Base-by-base conservation (phyloP, 2,888 invertebrate species). In the Lottia gigantea region DNA sequence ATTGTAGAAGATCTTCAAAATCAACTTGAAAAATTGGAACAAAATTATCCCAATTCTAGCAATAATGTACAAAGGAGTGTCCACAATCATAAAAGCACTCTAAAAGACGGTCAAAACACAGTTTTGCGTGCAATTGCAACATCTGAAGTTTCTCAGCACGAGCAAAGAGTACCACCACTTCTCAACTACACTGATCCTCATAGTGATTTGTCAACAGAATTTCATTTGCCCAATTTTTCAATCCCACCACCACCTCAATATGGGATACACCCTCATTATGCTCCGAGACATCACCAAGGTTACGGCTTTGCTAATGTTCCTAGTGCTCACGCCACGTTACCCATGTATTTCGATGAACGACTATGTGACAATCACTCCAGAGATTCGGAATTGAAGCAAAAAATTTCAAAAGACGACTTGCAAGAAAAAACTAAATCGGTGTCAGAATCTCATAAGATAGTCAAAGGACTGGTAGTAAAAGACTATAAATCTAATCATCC, bases 271-370 rank as follows among this genome's bases (percentile, higher is more conserved):
- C 64, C n/a, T 46, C 31, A n/a, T 23, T 25, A 2, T 65, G 45
- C 26, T n/a, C 62, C 47, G 47, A 45, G 62, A 19, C 49, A 19
- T 31, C 16, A 26, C 16, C 71, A 64, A 31, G 70, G 73, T 8
- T 81, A 80, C 72, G 78, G 75, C 19, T 80, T 73, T 71, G 81
- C 82, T 19, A 72, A 74, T 67, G 83, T 82, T 14, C 81, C 80
- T 8, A 77, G 83, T 11, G 78, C 84, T 61, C 81, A 85, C 68
- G 76, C 83, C 23, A 74, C 74, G 15, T 77, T 82, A 64, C 83
- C 83, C 14, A 55, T 72, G 11, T 73, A 77, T 31, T 82, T 75
- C 77, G 81, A 82, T 76, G 80, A 79, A 25, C 75, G 81, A 66
- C 40, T 68, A 46, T 61, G 40, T 46, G 16, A 8, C 6, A 40